Base-by-base conservation (phyloP, 2,113 vertebrate species). In the Arenaria interpres region DNA sequence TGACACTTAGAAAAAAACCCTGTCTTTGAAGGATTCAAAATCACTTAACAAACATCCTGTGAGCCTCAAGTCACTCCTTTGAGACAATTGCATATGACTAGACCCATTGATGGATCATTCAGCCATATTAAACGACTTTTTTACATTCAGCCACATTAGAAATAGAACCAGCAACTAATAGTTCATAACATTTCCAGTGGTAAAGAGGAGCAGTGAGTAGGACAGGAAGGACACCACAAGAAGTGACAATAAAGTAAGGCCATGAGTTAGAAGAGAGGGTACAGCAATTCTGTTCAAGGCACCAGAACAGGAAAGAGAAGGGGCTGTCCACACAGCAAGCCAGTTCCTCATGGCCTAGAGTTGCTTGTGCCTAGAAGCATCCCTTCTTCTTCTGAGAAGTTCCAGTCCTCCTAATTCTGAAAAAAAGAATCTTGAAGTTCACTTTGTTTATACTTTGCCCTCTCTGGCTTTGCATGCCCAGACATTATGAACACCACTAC, bases 131-230 rank as follows among this genome's bases (percentile, higher is more conserved):
- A 76, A 87, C 45, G 10, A 56, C n/a, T 93, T 91, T 51, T n/a
- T 46, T 57, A 22, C 50, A 53, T 85, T 93, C 43, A 78, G 12
- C 24, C n/a, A 32, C 6, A 2, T 46, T 67, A 69, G 25, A 32
- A 91, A 60, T 24, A 72, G 41, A 92, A 71, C 21, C 4, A 68
- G 6, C 9, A 85, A 79, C 4, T 69, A 79, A 39, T 9, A 48
- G 12, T 37, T 79, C 24, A 53, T 9, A 72, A 1, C 6, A 48
- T 76, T 89, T 94, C 53, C 54, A 79, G 41, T 1, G n/a, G 27
- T 33, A 68, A 77, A 74, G 39, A 76, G 10, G 2, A 54, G 2
- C 0, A 0, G 14, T 39, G 50, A 24, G 8, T 21, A 63, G 45
- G 37, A 82, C 21, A 3, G 39, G 13, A 73, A 80, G 12, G 6